A percentile compares a stretch with the other conserved stretches of the same genome.
phyloP scores from a whole-genome alignment of 1,140 invertebrate species.

The Drosophila pectinifera region DNA sequence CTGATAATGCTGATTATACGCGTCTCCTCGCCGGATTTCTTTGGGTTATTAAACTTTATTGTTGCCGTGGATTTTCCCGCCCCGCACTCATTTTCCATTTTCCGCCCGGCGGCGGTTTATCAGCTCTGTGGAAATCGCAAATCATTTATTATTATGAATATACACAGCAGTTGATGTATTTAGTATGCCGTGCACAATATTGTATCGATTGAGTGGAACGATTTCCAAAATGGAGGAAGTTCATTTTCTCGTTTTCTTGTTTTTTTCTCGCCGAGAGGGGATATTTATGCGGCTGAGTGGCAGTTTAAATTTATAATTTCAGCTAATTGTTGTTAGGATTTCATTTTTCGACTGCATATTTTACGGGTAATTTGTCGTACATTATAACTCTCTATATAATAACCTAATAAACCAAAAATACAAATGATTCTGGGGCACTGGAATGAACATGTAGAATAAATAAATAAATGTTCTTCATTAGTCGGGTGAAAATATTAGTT shows the following conservation, averaged over 20 bases:
- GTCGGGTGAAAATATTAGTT: neutral
- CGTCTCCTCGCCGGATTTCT: conserved; percentile 58
- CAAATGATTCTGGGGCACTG: no score
- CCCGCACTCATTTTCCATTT: conserved; percentile 30
- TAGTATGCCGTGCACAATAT: conserved; percentile 45
- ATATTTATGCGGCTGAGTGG: conserved; percentile 14
- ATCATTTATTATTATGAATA: conserved; percentile 53
- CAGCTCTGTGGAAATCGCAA: conserved; percentile 48
- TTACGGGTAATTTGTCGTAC: conserved; percentile 24
- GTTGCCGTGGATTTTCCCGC: conserved; percentile 62
- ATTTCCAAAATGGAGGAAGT: conserved; percentile 12
- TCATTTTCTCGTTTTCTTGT: conserved; percentile 1
- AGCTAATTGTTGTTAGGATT: conserved; percentile 22
- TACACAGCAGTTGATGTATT: conserved; percentile 45
- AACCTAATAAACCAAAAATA: no score
- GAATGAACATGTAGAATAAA: no score
- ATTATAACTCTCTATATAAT: no score
- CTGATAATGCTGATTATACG: conserved; percentile 79
- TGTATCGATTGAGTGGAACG: conserved; percentile 46
- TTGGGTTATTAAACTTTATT: conserved; percentile 81
- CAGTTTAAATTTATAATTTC: conserved; percentile 15
- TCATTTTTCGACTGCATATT: conserved; percentile 20
- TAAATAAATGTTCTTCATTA: neutral
- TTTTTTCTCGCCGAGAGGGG: neutral
- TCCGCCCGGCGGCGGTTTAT: conserved; percentile 38